A percentile compares a stretch with the other conserved stretches of the same genome.
These are phyloP conservation scores for Bergia sp. DNA, from an alignment of 92 coral and sea anemone species.

Conservation along the genomic window DNA sequence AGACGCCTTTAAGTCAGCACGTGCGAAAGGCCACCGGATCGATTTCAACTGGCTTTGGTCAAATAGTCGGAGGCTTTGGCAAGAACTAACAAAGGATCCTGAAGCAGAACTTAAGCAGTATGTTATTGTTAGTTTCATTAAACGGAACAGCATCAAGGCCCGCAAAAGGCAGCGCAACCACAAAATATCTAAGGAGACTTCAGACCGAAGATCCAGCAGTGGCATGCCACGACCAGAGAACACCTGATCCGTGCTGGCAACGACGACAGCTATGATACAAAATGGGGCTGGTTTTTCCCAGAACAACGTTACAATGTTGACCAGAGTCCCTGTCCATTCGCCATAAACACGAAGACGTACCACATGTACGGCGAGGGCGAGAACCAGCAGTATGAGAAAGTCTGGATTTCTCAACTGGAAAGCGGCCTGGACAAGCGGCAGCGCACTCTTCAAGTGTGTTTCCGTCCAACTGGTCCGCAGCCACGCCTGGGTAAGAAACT, in stretches of 20 bases:
- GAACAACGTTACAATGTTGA: conserved; percentile 45
- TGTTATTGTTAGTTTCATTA: conserved; percentile 32
- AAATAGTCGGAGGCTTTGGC: conserved; percentile 12
- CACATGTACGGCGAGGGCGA: conserved; percentile 22
- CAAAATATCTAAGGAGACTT: conserved; percentile 42
- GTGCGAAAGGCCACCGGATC: conserved; percentile 26
- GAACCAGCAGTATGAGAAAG: conserved; percentile 38
- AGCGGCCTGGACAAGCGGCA: conserved; percentile 52
- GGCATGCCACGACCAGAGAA: conserved; percentile 52
- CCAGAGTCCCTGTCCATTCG: conserved; percentile 42
- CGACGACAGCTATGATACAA: conserved; percentile 40
- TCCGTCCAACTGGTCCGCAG: conserved; percentile 50
- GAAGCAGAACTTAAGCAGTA: conserved; percentile 34
- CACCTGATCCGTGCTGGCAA: conserved; percentile 42
- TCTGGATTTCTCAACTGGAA: conserved; percentile 34
- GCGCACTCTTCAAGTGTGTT: conserved; percentile 46
- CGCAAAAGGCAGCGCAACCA: conserved; percentile 25
- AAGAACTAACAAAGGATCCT: conserved; percentile 32
- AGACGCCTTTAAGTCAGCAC: background rate
- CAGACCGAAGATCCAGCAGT: conserved; percentile 13
- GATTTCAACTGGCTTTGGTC: conserved; percentile 49
- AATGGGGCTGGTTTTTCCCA: conserved; percentile 49
- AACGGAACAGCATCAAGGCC: conserved; percentile 27
- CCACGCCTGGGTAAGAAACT: conserved; percentile 32
- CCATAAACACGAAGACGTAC: conserved; percentile 18